Percentiles rank a stretch among this genome's conserved stretches.
Conservation (phyloP, 2,888 invertebrate genomes). For the Nymphalis urticae region DNA sequence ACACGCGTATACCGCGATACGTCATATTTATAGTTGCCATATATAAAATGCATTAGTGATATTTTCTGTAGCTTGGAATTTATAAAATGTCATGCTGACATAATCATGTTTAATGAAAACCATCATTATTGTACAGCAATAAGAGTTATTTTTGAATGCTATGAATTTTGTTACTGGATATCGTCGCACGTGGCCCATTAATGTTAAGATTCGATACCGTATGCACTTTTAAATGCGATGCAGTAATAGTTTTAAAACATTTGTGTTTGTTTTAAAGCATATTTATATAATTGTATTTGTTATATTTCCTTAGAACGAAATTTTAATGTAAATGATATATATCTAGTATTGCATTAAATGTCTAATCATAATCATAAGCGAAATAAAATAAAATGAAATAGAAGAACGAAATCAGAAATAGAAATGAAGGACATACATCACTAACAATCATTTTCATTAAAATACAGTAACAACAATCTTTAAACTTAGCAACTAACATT, state of each 20-base stretch:
- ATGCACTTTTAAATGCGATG: conserved; percentile 35
- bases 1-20: conserved; percentile 53
- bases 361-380: not conserved
- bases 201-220: conserved; percentile 37
- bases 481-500: conserved; percentile 13
- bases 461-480: conserved; percentile 1
- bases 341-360: not conserved
- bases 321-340: not conserved
- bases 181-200: conserved; percentile 46
- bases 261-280: conserved; percentile 9
- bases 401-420: too few species aligned
- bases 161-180: conserved; percentile 26
- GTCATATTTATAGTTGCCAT: conserved; percentile 66
- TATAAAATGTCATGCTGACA: conserved; percentile 51
- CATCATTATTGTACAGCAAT: conserved; percentile 8
- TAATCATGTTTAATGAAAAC: conserved; percentile 10
- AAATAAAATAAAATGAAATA: not conserved
- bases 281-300: not conserved
- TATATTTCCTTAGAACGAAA: not conserved
- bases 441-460: not conserved
- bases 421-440: too few species aligned
- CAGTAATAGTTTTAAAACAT: conserved; percentile 25
- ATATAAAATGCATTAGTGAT: conserved; percentile 70
- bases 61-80: conserved; percentile 61
- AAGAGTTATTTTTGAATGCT: conserved; percentile 19